phyloP scores from a whole-genome alignment of 2,113 vertebrate genomes.

The Crotophaga sulcirostris region DNA sequence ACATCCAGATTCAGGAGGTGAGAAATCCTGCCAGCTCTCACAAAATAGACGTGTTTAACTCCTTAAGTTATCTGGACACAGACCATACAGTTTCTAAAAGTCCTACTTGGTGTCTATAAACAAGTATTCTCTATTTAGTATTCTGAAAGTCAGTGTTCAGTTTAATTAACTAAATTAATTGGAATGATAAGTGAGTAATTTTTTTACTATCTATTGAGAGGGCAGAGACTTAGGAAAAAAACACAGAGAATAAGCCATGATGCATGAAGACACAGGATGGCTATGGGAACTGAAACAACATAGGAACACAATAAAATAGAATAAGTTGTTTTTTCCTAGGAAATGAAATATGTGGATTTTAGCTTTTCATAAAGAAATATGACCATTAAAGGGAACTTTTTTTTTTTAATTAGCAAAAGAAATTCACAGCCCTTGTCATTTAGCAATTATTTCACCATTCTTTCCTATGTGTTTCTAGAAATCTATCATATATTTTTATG shows the following conservation, averaged over 20 bases:
- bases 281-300: neutral
- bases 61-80: neutral
- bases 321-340: neutral
- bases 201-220: neutral
- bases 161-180: neutral
- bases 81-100: neutral
- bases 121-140: neutral
- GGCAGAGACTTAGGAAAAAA: neutral
- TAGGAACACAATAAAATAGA: neutral
- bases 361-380: neutral
- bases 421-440: neutral
- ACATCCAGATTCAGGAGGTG: neutral
- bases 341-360: neutral
- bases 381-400: neutral
- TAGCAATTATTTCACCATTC: neutral
- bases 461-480: neutral
- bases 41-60: neutral
- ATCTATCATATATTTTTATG: neutral
- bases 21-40: neutral
- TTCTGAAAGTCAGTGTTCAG: neutral
- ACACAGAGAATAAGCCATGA: neutral
- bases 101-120: neutral
- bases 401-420: neutral
- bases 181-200: neutral
- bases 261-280: neutral